Conservation (phyloP, 53 echinoderm and acorn worm species). For the Holothuria leucospilota region DNA sequence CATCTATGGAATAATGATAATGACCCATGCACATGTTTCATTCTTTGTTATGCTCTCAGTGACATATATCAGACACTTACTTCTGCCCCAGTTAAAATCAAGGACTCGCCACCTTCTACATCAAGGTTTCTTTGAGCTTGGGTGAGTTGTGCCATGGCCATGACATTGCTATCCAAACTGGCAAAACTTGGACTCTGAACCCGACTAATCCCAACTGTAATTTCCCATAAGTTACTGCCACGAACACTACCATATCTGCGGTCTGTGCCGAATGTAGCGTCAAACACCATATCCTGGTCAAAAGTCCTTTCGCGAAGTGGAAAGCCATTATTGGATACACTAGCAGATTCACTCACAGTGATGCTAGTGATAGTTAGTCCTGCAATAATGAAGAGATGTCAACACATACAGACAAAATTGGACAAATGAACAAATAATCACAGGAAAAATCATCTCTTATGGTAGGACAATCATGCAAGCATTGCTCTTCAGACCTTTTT, state of each 20-base stretch:
- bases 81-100: not conserved
- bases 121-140: slow-evolving; percentile 1
- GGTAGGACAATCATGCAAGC: no score
- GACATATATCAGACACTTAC: not conserved
- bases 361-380: slow-evolving; percentile 27
- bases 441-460: no score
- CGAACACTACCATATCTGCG: slow-evolving; percentile 19
- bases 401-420: no score
- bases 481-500: no score
- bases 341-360: not conserved
- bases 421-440: no score
- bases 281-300: slow-evolving; percentile 1
- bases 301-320: slow-evolving; percentile 4
- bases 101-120: slow-evolving; percentile 3
- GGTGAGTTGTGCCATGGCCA: not conserved
- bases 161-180: not conserved
- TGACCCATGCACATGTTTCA: no score
- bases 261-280: slow-evolving; percentile 5
- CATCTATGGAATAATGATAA: no score
- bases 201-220: slow-evolving; percentile 6
- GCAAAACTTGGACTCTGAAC: slow-evolving; percentile 14
- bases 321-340: not conserved
- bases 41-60: no score
- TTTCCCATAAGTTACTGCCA: not conserved
- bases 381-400: not conserved